These are phyloP conservation scores for Drosophila pseudotalamancana DNA, from an alignment of 2,888 invertebrate genomes.

Conservation along the genomic window DNA sequence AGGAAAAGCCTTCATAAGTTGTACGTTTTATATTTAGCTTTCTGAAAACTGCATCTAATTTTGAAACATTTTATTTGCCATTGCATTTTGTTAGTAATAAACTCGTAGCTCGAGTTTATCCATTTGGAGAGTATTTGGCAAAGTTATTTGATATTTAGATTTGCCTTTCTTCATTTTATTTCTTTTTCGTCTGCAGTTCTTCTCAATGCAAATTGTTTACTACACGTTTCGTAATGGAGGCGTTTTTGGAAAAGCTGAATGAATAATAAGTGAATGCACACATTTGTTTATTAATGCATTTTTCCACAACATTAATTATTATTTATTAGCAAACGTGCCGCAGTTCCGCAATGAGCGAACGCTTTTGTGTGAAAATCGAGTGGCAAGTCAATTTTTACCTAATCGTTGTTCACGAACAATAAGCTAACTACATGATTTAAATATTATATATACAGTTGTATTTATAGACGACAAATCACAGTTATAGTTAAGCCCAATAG, in stretches of 20 bases:
- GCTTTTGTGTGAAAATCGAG: constrained; percentile 32
- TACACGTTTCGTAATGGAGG: constrained; percentile 52
- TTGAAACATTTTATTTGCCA: constrained; percentile 40
- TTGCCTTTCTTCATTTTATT: background rate
- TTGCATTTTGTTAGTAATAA: constrained; percentile 9
- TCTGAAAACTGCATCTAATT: constrained; percentile 32
- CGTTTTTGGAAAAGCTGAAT: constrained; percentile 35
- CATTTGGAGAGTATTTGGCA: background rate
- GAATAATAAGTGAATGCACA: constrained; percentile 49
- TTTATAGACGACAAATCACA: constrained; percentile 3
- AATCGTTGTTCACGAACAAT: constrained; percentile 41
- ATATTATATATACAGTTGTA: background rate
- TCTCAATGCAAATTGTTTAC: constrained; percentile 45
- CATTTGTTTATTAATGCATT: constrained; percentile 55
- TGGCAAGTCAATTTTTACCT: constrained; percentile 50
- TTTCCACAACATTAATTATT: constrained; percentile 63
- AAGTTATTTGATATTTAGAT: constrained; percentile 29
- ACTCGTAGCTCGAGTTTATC: background rate
- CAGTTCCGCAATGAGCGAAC: constrained; percentile 54
- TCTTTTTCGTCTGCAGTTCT: constrained; percentile 27
- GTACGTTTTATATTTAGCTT: constrained; percentile 7
- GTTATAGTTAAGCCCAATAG: background rate
- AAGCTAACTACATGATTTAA: constrained; percentile 1
- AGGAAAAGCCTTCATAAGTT: background rate
- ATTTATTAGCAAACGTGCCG: constrained; percentile 62